Evolutionary conservation across 1,140 invertebrate genomes (phyloP), one percentile per base, ranked within the genome.

Genomic region (Triops cancriformis): DNA sequence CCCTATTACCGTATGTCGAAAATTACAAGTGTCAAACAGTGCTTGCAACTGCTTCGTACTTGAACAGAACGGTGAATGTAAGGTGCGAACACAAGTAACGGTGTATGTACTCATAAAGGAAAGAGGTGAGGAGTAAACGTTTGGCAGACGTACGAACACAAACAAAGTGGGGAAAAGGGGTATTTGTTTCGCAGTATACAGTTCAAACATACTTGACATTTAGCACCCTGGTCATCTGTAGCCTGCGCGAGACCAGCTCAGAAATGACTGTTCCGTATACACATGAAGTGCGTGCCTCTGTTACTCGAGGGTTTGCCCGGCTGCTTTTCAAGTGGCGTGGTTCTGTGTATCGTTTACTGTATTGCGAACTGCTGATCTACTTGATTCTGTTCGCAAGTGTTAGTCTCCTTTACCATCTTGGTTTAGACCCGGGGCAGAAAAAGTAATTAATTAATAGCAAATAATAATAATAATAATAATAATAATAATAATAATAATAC

Each of bases 251-350:
- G 14, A 64, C 51, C 51, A 23, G 14, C 7, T 64, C 18, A 42
- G 42, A 79, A 73, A 92, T 92, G 91, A 92, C 91, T 75, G 90
- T 92, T 73, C 90, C 89, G 76, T 92, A 92, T 82, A 91, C 92
- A 80, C 89, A 90, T 80, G 89, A 91, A 81, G 90, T 92, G 78
- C 90, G 90, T 12, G 91, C 89, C 73, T 90, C 91, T 51, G 89
- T 89, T 45, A 12, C 89, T 74, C 89, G 89, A 74, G 90, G 90
- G 26, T 91, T 92, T 83, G 88, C 90, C 31, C 86, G 89, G 74
- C 85, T 93, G 2, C 84, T 93, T 9, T 89, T 90, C 83, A 89
- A 90, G 86, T 93, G 91, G 91, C 85, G 86, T 80, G 91, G 91
- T 31, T 91, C 90, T 79, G 85, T 93, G 6, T 93, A 92, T 86